Base-by-base conservation (phyloP, 1,140 invertebrate genomes). In the Trissolcus basalis region DNA sequence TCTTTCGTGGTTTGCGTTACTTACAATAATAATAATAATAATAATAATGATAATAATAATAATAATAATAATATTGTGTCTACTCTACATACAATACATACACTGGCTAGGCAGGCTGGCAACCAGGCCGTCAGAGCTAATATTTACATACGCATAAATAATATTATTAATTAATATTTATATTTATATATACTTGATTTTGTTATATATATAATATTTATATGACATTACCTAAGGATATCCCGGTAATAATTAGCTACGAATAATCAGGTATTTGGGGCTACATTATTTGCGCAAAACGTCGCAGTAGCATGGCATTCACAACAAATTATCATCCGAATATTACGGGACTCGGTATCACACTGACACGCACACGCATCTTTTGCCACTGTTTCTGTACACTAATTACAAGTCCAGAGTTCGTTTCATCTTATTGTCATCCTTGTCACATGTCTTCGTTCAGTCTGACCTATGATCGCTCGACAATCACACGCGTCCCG, bases 121-220 rank as follows among this genome's bases (percentile, higher is more conserved):
- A 69, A 74, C 70, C 76, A 78, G 76, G 79, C 81, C 80, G 81
- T 80, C 82, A 78, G n/a, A n/a, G 82, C 87, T 87, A 88, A 84
- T 88, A 88, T 88, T 87, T 88, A 88, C 87, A 88, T 87, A 88
- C 84, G 83, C 86, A 88, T 88, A 88, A 88, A 88, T 88, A 88
- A 88, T 87, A 84, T 85, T 82, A 83, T 83, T 88, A 86, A 84
- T 83, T 80, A 84, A 81, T 82, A 79, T 81, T 79, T 80, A 77
- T 81, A 81, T 81, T 55, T 80, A 74, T 79, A 78, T 84, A 76
- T 82, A 83, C 43, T 58, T 59, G 58, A 59, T 54, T 73, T 80
- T 49, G 19, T 39, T 61, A 47, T 82, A 80, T 84, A 81, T 86
- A 86, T 86, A 85, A 80, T 86, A 85, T 86, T 85, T 85, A 83